Evolutionary conservation across 23 tunicate species (phyloP), one percentile per base, ranked within the genome.

Genomic region (Trididemnum miniatum): DNA sequence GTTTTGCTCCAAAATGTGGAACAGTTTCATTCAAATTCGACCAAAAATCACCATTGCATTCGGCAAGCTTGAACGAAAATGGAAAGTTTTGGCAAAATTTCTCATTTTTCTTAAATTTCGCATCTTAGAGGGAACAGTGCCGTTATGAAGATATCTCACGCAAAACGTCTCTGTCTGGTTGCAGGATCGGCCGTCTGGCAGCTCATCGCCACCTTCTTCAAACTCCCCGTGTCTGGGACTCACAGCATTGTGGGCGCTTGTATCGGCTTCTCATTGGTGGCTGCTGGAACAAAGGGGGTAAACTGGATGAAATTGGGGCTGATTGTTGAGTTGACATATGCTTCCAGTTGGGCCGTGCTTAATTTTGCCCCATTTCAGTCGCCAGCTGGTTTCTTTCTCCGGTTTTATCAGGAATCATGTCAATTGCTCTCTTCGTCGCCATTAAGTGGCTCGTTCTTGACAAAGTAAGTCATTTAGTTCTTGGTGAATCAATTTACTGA

Each of bases 211-310:
- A 93, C 98, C 36, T 15, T 84, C 27, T 83, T 93, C 65, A 91
- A 86, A 57, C 83, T 93, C 18, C 98, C 98, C 30, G 98, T 93
- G 22, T 85, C 91, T 24, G 98, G 98, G 35, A 93, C 98, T 37
- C 98, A 93, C 78, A 93, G 98, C 83, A 88, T 93, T 63, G 98
- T 93, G 67, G 98, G 98, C n/a, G 86, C 98, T 32, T 93, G 98
- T 57, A 84, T 93, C 71, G 98, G 98, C 30, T 93, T 93, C 59
- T 93, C 98, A 22, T 44, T 93, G 76, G 98, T 93, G 37, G 98
- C 90, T 23, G 87, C 76, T 15, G 98, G 98, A 20, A 26, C 89
- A 5, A n/a, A 60, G 1, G 98, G 98, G 26, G 89, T 93, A 32
- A 93, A 93, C 84, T 93, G 98, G 98, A 30, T 26, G 28, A 88